Base-by-base conservation (phyloP, 1,140 invertebrate species). In the Danaus plexippus region DNA sequence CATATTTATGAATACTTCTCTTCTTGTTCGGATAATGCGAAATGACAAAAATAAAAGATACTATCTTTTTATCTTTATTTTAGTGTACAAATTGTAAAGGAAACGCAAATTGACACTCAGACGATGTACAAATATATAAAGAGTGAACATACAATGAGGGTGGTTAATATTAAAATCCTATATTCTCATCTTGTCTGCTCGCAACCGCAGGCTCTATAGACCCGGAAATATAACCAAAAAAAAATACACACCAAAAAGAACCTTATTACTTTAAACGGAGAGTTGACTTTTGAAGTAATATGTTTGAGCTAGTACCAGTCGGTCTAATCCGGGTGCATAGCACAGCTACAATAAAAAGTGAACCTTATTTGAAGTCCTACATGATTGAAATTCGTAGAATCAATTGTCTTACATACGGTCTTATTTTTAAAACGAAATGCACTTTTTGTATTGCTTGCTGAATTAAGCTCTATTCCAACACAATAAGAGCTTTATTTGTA, bases 81-180 rank as follows among this genome's bases (percentile, higher is more conserved):
- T 32, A 6, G 22, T 32, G 22, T 32, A 32, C 22, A 32, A 32
- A 32, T 32, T 32, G 22, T 57, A 59, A 55, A 46, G 45, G 49
- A 61, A 61, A 48, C 54, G 49, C 57, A 56, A 61, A 57, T 61
- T 52, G 59, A 57, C 46, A 56, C 18, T 13, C 59, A 61, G 59
- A 57, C 54, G 42, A n/a, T 56, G 40, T 58, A 53, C 54, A 43
- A 56, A 57, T 50, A 54, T 46, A 52, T 47, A 61, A 32, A 53
- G 50, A 44, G 59, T 54, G 54, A 52, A 46, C 59, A 52, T 46
- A 61, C 59, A 61, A 61, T 61, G 54, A 53, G 50, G 54, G 53
- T 61, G 59, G 59, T 61, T 61, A 57, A 61, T 61, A 61, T 61
- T 61, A 57, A 61, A 61, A 61, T 61, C 59, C 59, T 56, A 61